phyloP scores from a whole-genome alignment of 2,797 vertebrate genomes.

The Epinephelus malabaricus region DNA sequence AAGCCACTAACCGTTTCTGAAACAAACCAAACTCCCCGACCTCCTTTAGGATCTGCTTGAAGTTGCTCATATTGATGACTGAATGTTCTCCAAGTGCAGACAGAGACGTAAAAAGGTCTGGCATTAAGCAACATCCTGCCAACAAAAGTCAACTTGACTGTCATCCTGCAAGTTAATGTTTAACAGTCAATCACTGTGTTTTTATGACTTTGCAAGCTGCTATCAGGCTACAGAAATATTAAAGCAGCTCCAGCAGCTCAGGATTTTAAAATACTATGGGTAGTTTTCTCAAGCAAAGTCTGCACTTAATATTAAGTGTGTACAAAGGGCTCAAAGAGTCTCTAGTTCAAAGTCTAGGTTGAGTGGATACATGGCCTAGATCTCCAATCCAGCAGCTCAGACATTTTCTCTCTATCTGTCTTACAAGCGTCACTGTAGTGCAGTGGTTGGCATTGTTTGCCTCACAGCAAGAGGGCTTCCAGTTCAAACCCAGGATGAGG shows the following conservation, averaged over 20 bases:
- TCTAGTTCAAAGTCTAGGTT: not conserved
- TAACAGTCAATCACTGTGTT: slow-evolving; percentile 41
- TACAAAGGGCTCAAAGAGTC: not conserved
- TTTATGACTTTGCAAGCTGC: slow-evolving; percentile 32
- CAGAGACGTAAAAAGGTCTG: not conserved
- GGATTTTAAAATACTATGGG: not conserved
- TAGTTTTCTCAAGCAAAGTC: not conserved
- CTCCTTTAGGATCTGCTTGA: slow-evolving; percentile 83
- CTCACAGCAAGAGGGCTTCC: too few species aligned
- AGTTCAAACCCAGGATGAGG: too few species aligned
- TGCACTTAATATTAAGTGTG: not conserved
- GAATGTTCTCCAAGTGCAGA: slow-evolving; percentile 1
- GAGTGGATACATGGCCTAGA: not conserved
- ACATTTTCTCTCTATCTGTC: too few species aligned
- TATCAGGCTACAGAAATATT: slow-evolving; percentile 7
- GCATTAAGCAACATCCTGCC: not conserved
- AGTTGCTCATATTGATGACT: slow-evolving; percentile 80
- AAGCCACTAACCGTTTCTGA: slow-evolving; percentile 86
- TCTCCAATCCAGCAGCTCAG: too few species aligned
- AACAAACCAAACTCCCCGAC: slow-evolving; percentile 90
- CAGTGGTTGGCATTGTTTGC: too few species aligned
- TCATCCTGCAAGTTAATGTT: slow-evolving; percentile 67
- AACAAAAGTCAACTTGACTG: not conserved
- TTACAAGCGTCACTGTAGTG: too few species aligned
- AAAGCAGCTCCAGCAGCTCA: slow-evolving; percentile 42